Evolutionary conservation across 1,140 invertebrate genomes (phyloP).

Genomic region (Ooceraea biroi): DNA sequence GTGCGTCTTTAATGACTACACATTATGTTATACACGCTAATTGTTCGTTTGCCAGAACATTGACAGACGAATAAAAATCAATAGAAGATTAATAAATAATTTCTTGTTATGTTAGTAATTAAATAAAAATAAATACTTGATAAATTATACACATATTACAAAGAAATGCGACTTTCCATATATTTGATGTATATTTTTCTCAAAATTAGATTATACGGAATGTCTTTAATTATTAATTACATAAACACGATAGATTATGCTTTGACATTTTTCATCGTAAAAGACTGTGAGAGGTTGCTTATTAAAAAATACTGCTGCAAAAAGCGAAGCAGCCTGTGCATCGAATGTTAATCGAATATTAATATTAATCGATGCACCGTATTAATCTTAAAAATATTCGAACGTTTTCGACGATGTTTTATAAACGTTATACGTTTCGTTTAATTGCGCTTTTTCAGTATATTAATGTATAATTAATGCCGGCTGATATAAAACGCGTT

Average conservation of each 20-base stretch:
- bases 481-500: conserved; percentile 34
- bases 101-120: too few species aligned
- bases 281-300: neutral
- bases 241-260: too few species aligned
- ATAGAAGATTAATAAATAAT: too few species aligned
- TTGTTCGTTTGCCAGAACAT: too few species aligned
- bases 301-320: conserved; percentile 1
- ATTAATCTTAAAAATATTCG: conserved; percentile 48
- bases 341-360: conserved; percentile 36
- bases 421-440: conserved; percentile 50
- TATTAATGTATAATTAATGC: conserved; percentile 35
- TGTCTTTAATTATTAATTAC: too few species aligned
- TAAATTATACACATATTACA: too few species aligned
- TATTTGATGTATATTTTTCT: too few species aligned
- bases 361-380: conserved; percentile 39
- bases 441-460: conserved; percentile 54
- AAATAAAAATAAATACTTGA: too few species aligned
- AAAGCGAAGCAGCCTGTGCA: neutral
- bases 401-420: conserved; percentile 19
- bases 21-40: neutral
- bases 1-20: conserved; percentile 66
- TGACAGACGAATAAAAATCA: too few species aligned
- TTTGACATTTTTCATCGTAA: neutral
- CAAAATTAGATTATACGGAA: too few species aligned
- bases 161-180: too few species aligned